phyloP scores from a whole-genome alignment of 2,113 vertebrate genomes.

The Casuarius casuarius region DNA sequence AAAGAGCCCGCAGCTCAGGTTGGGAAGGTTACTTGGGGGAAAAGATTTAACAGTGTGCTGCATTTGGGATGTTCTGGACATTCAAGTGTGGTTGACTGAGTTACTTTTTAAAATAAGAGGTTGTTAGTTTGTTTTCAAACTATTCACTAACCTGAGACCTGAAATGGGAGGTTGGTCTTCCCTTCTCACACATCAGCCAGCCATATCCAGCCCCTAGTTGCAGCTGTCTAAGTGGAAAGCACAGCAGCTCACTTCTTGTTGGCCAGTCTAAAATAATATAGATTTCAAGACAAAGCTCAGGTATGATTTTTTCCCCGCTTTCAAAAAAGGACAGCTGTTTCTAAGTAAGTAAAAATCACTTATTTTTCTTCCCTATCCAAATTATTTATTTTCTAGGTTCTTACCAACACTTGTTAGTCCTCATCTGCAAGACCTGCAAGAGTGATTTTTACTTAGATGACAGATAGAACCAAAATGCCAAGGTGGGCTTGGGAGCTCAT shows the following conservation, averaged over 20 bases:
- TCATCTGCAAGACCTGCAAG: neutral
- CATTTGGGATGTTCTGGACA: neutral
- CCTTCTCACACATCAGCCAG: neutral
- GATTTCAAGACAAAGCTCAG: neutral
- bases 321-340: neutral
- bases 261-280: neutral
- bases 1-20: neutral
- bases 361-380: neutral
- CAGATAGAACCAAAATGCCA: rapidly evolving
- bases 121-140: neutral
- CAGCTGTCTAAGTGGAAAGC: neutral
- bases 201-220: neutral
- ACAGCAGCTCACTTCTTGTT: neutral
- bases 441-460: neutral
- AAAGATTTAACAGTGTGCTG: neutral
- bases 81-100: neutral
- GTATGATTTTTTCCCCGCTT: neutral
- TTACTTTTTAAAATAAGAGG: neutral
- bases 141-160: neutral
- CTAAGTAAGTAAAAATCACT: neutral
- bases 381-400: neutral
- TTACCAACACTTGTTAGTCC: neutral
- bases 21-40: neutral
- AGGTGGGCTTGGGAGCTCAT: neutral
- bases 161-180: neutral